Evolutionary conservation across 2,888 invertebrate genomes (phyloP).

Genomic region (Trimorus sp.): DNA sequence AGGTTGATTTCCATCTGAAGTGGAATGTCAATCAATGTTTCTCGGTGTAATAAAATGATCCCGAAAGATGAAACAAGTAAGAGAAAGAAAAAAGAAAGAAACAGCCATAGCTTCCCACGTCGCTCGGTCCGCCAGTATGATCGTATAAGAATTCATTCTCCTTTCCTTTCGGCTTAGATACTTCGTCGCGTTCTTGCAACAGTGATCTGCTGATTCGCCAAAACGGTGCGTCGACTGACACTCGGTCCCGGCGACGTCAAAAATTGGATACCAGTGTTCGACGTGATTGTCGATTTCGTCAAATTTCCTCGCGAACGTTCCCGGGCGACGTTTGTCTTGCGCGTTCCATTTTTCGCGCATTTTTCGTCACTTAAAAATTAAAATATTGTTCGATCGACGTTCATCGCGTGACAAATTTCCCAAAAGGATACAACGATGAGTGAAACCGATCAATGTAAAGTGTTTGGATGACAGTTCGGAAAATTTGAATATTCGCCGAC

Average conservation of each 20-base stretch:
- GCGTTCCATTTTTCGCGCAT: too few relatives aligned
- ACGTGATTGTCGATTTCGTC: conserved; percentile 21
- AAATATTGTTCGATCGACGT: not conserved
- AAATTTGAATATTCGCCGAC: not conserved
- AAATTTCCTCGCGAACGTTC: not conserved
- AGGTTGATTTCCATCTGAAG: too few relatives aligned
- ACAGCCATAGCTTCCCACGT: conserved; percentile 61
- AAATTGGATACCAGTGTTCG: conserved; percentile 26
- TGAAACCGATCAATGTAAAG: conserved; percentile 14
- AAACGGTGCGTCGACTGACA: conserved; percentile 70
- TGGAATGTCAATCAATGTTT: too few relatives aligned
- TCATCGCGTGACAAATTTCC: not conserved
- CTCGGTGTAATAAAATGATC: too few relatives aligned
- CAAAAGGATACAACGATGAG: conserved; percentile 20
- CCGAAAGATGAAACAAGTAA: conserved; percentile 20
- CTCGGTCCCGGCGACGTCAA: conserved; percentile 38
- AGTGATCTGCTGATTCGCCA: conserved; percentile 72
- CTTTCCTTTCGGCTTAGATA: conserved; percentile 68
- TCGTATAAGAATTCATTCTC: conserved; percentile 69
- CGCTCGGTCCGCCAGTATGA: conserved; percentile 52
- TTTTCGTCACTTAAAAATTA: too few relatives aligned
- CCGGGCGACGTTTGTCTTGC: too few relatives aligned
- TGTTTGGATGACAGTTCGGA: conserved; percentile 17
- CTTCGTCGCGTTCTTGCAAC: conserved; percentile 65
- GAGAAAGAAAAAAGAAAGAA: conserved; percentile 48